Evolutionary conservation across 2,888 invertebrate species (phyloP), one percentile per base, ranked within the genome.

Genomic region (Ferrisia virgata): DNA sequence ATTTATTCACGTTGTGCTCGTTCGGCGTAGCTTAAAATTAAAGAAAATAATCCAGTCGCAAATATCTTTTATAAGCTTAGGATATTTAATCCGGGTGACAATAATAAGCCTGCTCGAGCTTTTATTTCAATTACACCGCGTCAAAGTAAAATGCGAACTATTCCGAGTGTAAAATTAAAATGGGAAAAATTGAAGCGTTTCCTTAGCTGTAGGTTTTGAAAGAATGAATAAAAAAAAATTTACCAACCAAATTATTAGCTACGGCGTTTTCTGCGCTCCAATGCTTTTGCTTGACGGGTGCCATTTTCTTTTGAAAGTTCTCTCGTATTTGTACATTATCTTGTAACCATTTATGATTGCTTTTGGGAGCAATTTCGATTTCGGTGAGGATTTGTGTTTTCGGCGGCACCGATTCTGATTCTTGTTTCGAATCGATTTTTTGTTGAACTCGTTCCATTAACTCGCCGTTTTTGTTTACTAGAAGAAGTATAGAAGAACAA

Each of bases 341-440:
- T 90, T 25, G 79, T 43, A 43, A 28, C 47, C 40, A 90, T 69
- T 89, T 89, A 86, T 92, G 92, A 15, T 92, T 90, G 6, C 91
- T 91, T 86, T 91, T 89, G 0, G 90, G 88, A 0, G 92, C 92
- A 64, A 92, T 89, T 85, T 92, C 92, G 13, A 92, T 88, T 85
- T 91, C 90, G 0, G 91, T 89, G 85, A 90, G 90, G 0, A 91
- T 89, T 86, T 90, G 90, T 0, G 91, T 88, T 0, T 87, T 88
- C 0, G 91, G 90, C 58, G 89, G 88, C 84, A 89, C 89, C 0
- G 89, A 90, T 0, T 89, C 89, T 0, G 86, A 86, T 33, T 87
- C 87, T 47, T 86, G 85, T 53, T 87, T 86, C 11, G 87, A 86
- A 84, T 88, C 87, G 64, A 87, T 85, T 78, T 88, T 88, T 86